Evolutionary conservation across 2,888 invertebrate species (phyloP), one percentile per base, ranked within the genome.

Genomic region (Sycophila texana): DNA sequence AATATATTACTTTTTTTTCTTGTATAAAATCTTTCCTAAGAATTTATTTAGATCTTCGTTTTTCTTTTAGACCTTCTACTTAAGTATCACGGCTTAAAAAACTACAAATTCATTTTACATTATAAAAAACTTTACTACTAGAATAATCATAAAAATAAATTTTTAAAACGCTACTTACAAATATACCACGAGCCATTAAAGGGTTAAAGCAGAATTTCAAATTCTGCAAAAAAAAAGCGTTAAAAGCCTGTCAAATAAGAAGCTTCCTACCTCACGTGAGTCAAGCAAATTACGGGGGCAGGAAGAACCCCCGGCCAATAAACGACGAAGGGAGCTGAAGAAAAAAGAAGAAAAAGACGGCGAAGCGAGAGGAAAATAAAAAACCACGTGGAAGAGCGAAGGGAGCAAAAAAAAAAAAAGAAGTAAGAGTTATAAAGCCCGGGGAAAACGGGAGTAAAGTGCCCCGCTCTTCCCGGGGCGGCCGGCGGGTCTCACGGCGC

Each of bases 361-460:
- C 18, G 63, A 63, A 47, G 39, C 39, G 51, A 49, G 74, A 74
- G 71, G 39, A 39, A 39, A 39, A 39, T 39, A 39, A 39, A 39
- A 39, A 39, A 10, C 10, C 39, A 39, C 26, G 26, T n/a, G 10
- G 10, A 1, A 18, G 39, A 2, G 5, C 1, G 18, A 12, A 67
- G 58, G 57, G 58, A 63, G 20, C 47, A 65, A 22, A 20, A 72
- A 65, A 61, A 72, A 60, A 74, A 26, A 71, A 63, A 63, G 63
- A 63, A 63, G 39, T 39, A 57, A 49, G 74, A 74, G 71, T 76
- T 73, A 72, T 74, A 72, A 77, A 75, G 57, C 63, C 63, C 63
- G 39, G 66, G 61, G 80, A 73, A 58, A 55, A 75, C 58, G 77
- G 58, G 77, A 70, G 73, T 84, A 83, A 84, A 83, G 84, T 82